Percentiles rank a stretch among this genome's conserved stretches.
Conservation (phyloP, 2,113 vertebrate genomes). For the Struthio camelus region DNA sequence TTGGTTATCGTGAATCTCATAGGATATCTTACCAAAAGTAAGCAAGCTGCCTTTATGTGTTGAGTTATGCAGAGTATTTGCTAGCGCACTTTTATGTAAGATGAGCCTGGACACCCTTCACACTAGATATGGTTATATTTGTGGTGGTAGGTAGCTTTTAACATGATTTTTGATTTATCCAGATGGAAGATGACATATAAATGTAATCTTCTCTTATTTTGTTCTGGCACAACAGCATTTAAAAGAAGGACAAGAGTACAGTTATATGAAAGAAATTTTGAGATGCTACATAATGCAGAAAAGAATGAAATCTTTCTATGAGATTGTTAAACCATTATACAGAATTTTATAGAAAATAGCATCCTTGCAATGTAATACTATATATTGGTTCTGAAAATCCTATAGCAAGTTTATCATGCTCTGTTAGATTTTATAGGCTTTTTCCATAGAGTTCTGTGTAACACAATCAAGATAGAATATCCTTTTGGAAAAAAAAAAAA, state of each 20-base stretch:
- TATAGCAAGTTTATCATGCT: not conserved
- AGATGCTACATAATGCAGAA: not conserved
- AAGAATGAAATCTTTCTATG: not conserved
- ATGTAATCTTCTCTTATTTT: slow-evolving; percentile 33
- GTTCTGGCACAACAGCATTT: slow-evolving; percentile 20
- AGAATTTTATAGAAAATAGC: slow-evolving; percentile 28
- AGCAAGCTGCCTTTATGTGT: not conserved
- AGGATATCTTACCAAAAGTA: not conserved
- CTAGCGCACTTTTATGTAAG: not conserved
- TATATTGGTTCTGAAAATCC: slow-evolving; percentile 16
- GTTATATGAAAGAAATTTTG: not conserved
- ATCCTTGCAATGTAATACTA: not conserved
- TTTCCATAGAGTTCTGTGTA: not conserved
- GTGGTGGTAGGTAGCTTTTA: not conserved
- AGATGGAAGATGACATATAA: slow-evolving; percentile 23
- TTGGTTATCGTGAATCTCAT: not conserved
- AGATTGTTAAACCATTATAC: not conserved
- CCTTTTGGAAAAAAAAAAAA: no score
- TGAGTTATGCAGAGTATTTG: not conserved
- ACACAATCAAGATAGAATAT: not conserved
- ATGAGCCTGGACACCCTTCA: not conserved
- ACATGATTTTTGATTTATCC: slow-evolving; percentile 14
- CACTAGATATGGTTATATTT: slow-evolving; percentile 6
- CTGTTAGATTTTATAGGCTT: not conserved
- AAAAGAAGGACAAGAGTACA: not conserved